A percentile compares a stretch with the other conserved stretches of the same genome.
Conservation (phyloP, 2,797 vertebrate species). For the Sebastolobus alascanus region DNA sequence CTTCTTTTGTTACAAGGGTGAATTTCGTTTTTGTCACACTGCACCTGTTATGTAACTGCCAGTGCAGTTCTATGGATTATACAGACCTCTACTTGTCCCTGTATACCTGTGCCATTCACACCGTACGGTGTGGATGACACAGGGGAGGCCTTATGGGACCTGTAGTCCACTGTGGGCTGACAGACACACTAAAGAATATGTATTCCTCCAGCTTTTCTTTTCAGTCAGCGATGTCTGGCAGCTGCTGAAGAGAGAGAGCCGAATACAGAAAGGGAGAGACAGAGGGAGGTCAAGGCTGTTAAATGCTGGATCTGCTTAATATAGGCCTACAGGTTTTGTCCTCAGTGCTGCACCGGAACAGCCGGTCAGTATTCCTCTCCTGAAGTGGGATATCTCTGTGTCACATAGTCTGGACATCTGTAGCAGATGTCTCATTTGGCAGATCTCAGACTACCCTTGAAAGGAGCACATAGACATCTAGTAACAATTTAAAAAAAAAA, state of each 20-base stretch:
- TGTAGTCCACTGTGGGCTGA: constrained; percentile 28
- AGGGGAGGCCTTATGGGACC: constrained; percentile 22
- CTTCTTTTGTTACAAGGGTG: constrained; percentile 19
- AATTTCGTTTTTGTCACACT: constrained; percentile 14
- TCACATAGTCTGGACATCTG: constrained; percentile 36
- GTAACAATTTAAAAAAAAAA: constrained; percentile 9
- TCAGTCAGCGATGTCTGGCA: constrained; percentile 56
- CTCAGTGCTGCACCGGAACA: constrained; percentile 40
- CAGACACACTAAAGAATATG: constrained; percentile 50
- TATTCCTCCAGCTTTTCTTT: constrained; percentile 53
- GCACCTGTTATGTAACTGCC: constrained; percentile 13
- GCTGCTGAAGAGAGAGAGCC: constrained; percentile 35
- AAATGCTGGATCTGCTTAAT: constrained; percentile 47
- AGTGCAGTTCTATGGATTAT: constrained; percentile 15
- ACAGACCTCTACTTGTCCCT: constrained; percentile 13
- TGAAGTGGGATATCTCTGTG: constrained; percentile 26
- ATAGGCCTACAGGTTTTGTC: constrained; percentile 42
- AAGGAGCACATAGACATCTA: constrained; percentile 38
- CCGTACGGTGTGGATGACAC: constrained; percentile 16
- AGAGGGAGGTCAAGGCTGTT: constrained; percentile 57
- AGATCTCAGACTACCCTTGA: constrained; percentile 11
- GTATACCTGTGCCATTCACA: constrained; percentile 26
- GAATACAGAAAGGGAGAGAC: constrained; percentile 33
- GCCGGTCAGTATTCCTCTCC: constrained; percentile 33
- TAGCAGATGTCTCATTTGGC: constrained; percentile 48